A percentile compares a stretch with the other conserved stretches of the same genome.
These are phyloP conservation scores for Crambe crambe DNA, from an alignment of 37 sponge, comb jelly and placozoan species.

Conservation along the genomic window DNA sequence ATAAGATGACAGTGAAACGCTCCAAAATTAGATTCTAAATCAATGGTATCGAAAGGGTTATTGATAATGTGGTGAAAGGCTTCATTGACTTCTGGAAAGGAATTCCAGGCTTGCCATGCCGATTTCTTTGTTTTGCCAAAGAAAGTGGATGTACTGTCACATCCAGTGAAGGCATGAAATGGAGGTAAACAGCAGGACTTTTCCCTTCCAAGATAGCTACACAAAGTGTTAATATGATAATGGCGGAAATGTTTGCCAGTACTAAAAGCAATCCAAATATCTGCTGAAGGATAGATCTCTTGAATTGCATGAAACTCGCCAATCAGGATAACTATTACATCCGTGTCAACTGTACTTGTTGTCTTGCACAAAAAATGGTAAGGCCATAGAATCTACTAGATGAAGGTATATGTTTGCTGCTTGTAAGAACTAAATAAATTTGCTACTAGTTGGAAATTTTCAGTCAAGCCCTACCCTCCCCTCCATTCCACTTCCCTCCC, in stretches of 20 bases:
- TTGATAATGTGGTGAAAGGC: not conserved
- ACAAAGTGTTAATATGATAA: not conserved
- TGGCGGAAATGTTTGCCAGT: slow-evolving; percentile 1
- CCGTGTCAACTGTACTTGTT: not conserved
- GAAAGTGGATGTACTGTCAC: not conserved
- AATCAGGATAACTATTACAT: not conserved
- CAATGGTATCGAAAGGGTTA: not conserved
- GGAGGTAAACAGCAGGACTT: not conserved
- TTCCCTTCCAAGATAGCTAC: not conserved
- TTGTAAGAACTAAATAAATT: too few species aligned
- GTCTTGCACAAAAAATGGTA: too few species aligned
- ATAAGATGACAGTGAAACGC: not conserved
- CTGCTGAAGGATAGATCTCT: not conserved
- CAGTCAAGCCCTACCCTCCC: too few species aligned
- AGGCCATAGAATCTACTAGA: too few species aligned
- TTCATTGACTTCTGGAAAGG: not conserved
- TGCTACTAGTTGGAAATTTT: too few species aligned
- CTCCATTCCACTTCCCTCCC: too few species aligned
- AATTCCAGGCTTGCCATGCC: slow-evolving; percentile 3
- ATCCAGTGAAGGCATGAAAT: too few species aligned
- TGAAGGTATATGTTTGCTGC: too few species aligned
- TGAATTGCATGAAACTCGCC: not conserved
- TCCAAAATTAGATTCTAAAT: not conserved
- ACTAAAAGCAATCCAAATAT: slow-evolving; percentile 1
- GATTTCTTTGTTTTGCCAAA: not conserved